Evolutionary conservation across 2,797 vertebrate species (phyloP).

Genomic region (Semotilus atromaculatus): DNA sequence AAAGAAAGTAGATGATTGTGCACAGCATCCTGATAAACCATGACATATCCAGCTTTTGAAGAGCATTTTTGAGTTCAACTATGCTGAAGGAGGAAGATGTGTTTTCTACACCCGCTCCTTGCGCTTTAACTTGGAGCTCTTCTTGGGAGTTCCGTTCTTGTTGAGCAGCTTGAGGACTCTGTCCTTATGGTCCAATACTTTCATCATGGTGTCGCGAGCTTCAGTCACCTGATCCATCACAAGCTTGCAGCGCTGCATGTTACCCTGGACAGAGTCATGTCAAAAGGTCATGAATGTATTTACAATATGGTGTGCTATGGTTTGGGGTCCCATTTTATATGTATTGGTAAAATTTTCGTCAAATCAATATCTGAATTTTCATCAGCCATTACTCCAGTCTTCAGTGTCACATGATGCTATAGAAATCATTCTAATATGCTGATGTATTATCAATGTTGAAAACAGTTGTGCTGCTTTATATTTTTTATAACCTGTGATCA

Average conservation of each 20-base stretch:
- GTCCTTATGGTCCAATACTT: conserved; percentile 98
- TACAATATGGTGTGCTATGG: background rate
- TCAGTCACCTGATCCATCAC: conserved; percentile 99
- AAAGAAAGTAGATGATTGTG: conserved; percentile 58
- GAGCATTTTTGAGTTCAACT: conserved; percentile 38
- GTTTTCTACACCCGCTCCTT: conserved; percentile 88
- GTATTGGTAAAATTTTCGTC: too few species aligned
- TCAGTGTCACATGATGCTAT: too few species aligned
- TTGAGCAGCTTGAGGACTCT: conserved; percentile 97
- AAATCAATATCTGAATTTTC: too few species aligned
- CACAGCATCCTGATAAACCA: conserved; percentile 55
- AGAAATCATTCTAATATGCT: too few species aligned
- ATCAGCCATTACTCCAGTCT: too few species aligned
- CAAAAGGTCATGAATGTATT: background rate
- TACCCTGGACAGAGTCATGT: conserved; percentile 80
- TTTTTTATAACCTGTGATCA: too few species aligned
- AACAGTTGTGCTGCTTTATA: too few species aligned
- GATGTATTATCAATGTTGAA: too few species aligned
- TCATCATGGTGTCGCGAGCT: conserved; percentile 98
- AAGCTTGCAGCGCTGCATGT: conserved; percentile 98
- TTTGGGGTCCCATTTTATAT: background rate
- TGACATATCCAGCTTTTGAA: conserved; percentile 39
- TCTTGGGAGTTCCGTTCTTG: conserved; percentile 95
- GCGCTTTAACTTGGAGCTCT: conserved; percentile 95
- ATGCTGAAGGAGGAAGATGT: conserved; percentile 1